Evolutionary conservation across 2,797 vertebrate species (phyloP).

Genomic region (Hybognathus amarus): DNA sequence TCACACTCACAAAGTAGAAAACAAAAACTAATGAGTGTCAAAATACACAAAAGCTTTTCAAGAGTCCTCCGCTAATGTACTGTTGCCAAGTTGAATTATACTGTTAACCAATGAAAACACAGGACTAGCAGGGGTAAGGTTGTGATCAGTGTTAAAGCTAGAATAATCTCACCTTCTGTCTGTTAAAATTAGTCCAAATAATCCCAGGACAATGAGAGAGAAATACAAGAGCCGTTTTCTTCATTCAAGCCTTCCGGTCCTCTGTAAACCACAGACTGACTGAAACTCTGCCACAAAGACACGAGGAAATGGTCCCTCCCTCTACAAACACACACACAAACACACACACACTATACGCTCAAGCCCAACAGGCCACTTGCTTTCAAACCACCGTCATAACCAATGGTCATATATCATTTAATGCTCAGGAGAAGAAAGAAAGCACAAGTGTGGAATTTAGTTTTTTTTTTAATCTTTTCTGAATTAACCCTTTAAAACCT

Average conservation of each 20-base stretch:
- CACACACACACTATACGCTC: background rate
- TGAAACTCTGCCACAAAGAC: constrained; percentile 20
- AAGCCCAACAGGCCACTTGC: background rate
- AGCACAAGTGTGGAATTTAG: background rate
- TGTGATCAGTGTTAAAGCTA: background rate
- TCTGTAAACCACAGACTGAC: constrained; percentile 11
- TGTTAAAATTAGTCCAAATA: constrained; percentile 2
- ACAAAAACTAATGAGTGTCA: background rate
- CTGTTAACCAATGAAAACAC: background rate
- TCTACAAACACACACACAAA: background rate
- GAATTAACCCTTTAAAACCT: background rate
- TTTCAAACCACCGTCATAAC: background rate
- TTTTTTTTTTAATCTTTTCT: background rate
- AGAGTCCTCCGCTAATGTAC: background rate
- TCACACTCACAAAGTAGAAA: background rate
- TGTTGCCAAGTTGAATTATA: background rate
- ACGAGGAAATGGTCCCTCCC: constrained; percentile 34
- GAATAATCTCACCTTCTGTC: constrained; percentile 27
- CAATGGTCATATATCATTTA: background rate
- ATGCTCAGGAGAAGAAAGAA: background rate
- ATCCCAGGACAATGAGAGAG: background rate
- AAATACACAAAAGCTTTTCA: background rate
- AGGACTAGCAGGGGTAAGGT: background rate
- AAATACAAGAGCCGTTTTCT: background rate
- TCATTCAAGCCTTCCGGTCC: constrained; percentile 27